Evolutionary conservation across 1,140 invertebrate species (phyloP).

Genomic region (Drosophila seguyi): DNA sequence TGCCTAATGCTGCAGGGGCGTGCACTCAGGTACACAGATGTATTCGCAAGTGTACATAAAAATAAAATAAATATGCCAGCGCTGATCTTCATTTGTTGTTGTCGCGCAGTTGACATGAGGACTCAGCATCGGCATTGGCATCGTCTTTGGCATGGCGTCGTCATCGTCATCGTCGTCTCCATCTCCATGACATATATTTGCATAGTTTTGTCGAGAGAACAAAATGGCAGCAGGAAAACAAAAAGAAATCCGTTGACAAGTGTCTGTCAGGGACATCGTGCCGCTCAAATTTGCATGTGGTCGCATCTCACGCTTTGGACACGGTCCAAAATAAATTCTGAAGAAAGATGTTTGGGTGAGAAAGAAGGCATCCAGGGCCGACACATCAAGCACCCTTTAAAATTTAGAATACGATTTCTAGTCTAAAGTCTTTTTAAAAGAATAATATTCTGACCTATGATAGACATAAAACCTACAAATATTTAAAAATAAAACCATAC

Average conservation of each 20-base stretch:
- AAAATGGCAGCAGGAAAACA: constrained; percentile 63
- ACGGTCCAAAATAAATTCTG: constrained; percentile 23
- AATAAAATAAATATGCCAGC: constrained; percentile 80
- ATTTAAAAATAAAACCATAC: not conserved
- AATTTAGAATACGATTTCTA: not conserved
- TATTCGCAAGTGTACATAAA: constrained; percentile 54
- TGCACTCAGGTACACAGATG: constrained; percentile 31
- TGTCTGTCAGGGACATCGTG: constrained; percentile 76
- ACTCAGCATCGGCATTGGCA: constrained; percentile 26
- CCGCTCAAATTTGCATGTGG: constrained; percentile 73
- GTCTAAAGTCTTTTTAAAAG: no score
- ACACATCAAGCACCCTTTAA: constrained; percentile 1
- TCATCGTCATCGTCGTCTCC: constrained; percentile 32
- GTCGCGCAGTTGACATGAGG: constrained; percentile 75
- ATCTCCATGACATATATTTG: constrained; percentile 78
- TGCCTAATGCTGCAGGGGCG: constrained; percentile 53
- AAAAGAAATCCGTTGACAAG: constrained; percentile 73
- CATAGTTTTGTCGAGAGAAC: constrained; percentile 71
- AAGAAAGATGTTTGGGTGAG: constrained; percentile 1
- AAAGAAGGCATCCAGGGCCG: not conserved
- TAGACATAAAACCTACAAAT: not conserved
- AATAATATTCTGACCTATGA: no score
- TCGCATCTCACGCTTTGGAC: constrained; percentile 74
- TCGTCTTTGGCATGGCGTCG: constrained; percentile 14
- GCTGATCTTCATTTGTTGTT: constrained; percentile 82